A percentile compares a stretch with the other conserved stretches of the same genome.
phyloP scores from a whole-genome alignment of 2,888 invertebrate species.

The Diplolepis rosae region DNA sequence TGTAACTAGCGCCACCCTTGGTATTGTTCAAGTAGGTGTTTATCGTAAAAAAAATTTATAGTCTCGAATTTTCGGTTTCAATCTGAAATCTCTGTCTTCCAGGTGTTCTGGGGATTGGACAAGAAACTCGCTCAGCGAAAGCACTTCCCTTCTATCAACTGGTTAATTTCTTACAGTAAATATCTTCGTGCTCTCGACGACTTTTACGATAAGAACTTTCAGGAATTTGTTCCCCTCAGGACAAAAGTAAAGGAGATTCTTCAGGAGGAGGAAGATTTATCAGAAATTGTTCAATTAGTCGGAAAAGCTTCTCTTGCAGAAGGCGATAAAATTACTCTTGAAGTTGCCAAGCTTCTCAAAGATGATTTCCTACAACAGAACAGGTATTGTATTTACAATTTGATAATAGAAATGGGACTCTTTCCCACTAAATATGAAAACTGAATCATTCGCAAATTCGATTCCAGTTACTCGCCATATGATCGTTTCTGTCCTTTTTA shows the following conservation, averaged over 20 bases:
- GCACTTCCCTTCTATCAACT: constrained; percentile 99
- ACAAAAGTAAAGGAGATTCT: constrained; percentile 97
- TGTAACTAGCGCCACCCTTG: constrained; percentile 98
- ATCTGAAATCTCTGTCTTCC: no score
- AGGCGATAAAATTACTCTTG: constrained; percentile 98
- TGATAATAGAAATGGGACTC: not conserved
- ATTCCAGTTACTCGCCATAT: constrained; percentile 86
- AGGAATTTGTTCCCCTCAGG: constrained; percentile 96
- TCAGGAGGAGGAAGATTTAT: constrained; percentile 99
- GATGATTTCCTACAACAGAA: constrained; percentile 99
- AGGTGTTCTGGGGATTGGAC: constrained; percentile 99
- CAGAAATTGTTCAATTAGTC: constrained; percentile 99
- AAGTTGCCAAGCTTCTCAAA: constrained; percentile 97
- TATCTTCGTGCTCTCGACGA: constrained; percentile 99
- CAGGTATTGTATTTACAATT: constrained; percentile 77
- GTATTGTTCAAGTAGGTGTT: constrained; percentile 91
- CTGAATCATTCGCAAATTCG: not conserved
- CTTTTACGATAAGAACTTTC: constrained; percentile 98
- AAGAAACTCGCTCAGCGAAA: constrained; percentile 99
- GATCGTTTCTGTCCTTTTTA: constrained; percentile 99
- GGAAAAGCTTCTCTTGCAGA: constrained; percentile 99
- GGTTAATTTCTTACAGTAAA: constrained; percentile 98
- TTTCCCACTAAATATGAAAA: not conserved
- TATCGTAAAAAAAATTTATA: not conserved
- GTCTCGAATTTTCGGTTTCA: no score